Evolutionary conservation across 2,797 vertebrate genomes (phyloP), one percentile per base, ranked within the genome.

Genomic region (Chrosomus eos): DNA sequence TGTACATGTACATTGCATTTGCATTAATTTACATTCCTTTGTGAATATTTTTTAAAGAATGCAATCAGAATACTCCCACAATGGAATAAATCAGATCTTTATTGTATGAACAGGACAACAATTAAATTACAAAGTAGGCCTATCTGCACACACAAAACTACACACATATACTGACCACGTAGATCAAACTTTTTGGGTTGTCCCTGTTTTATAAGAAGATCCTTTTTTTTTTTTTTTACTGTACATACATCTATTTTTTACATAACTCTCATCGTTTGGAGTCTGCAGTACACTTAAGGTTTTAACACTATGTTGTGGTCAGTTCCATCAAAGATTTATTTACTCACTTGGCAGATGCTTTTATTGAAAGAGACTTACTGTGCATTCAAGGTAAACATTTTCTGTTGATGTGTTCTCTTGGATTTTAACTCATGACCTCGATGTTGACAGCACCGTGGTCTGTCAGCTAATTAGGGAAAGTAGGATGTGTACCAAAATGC

Each of bases 331-430:
- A 80, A 48, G 10, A 33, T 31, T 13, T 33, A 48, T 66, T 48
- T 31, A 33, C 18, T 36, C 43, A 66, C 40, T 67, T 80, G 62
- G 43, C 28, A 33, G 62, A 66, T 2, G 2, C 40, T 67, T 80
- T 67, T 79, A 64, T 66, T 33, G 9, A 79, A 79, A 48, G 19
- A 66, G 40, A 79, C 16, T 48, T 48, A 23, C 40, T 45, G 40
- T 64, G 11, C 60, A 48, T 45, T 51, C 60, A 80, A 80, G 78
- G 62, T 67, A 80, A 80, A 80, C 28, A 67, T 80, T n/a, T 79
- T 64, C 28, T 51, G 16, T 64, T 43, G 60, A 66, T 66, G 38
- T 19, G 3, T 80, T 67, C 45, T 21, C 26, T 80, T 40, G 28
- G 43, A 67, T 80, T 67, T 80, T 43, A 80, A 18, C 78, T 51